Evolutionary conservation across 2,797 vertebrate species (phyloP), one percentile per base, ranked within the genome.

Genomic region (Acanthurus leucopareius): DNA sequence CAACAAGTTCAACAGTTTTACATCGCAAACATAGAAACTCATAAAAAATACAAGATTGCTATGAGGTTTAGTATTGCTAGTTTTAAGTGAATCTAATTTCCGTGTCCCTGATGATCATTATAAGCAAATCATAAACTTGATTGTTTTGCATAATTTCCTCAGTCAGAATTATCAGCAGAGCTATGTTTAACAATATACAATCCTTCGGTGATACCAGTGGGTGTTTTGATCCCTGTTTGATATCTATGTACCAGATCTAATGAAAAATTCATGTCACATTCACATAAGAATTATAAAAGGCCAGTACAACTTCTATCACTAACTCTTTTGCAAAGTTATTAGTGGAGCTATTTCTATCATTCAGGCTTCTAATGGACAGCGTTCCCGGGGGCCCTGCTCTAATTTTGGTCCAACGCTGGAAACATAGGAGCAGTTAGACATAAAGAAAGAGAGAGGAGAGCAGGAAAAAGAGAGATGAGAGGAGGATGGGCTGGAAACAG

Each of bases 341-440:
- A 90, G 80, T 14, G 57, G 63, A 82, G 76, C 86, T 79, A 90
- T 90, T 92, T 91, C 88, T 86, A 81, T 85, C 80, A 87, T 67
- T 89, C 78, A 66, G 81, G 45, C 82, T 75, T 83, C 65, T 87
- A 91, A 91, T 91, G 89, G 90, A 75, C 85, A 85, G 77, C 25
- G 6, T 75, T 88, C 90, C 92, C 86, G 2, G 4, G 68, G 70
- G 90, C 54, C 66, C 65, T 85, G 88, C 86, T 93, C 91, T 89
- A 88, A 90, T 90, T 93, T 63, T 64, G 68, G 56, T 80, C 71
- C 53, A 49, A 83, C 35, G 9, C 58, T 80, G 59, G 57, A 70
- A 82, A 87, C 49, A 67, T 20, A 81, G 69, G 75, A 78, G 85
- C 3, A 6, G 65, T 14, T 62, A 48, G 45, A 51, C 76, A 82